Evolutionary conservation across 2,797 vertebrate genomes (phyloP), one percentile per base, ranked within the genome.

Genomic region (Urophycis tenuis): DNA sequence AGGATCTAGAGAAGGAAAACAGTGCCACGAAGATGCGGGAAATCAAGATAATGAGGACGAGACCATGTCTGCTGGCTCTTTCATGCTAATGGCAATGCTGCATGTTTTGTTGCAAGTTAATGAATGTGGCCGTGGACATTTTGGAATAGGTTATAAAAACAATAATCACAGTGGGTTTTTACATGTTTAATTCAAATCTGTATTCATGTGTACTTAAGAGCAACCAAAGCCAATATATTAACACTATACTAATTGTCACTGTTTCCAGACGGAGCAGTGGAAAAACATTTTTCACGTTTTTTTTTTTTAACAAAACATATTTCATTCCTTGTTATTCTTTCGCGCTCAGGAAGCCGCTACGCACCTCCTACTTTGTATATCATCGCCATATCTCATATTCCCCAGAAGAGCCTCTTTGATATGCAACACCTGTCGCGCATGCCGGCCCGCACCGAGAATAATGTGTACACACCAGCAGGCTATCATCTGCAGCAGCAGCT

Each of bases 381-480:
- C 11, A 25, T 53, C 12, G 6, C 12, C 45, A 53, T 22, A 12
- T 9, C 53, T 22, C 19, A 25, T 33, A 76, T 77, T 77, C 8
- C 75, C 70, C 45, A 11, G 12, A 76, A 25, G 77, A 81, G 80
- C 76, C 53, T 69, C 35, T 69, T 69, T 79, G 79, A 83, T 85
- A 79, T 79, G 75, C 36, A 25, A 71, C 75, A 67, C 33, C 75
- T 53, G 76, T 53, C 81, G 74, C 77, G 75, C 76, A 41, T 79
- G 80, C 84, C 78, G 79, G 74, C 22, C 36, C 39, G 78, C 77
- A 31, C 69, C 77, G 78, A 78, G 75, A 81, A 17, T 36, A 53
- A 85, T 64, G 75, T 67, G 75, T 82, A n/a, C 74, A 79, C 0
- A 1, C 71, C 79, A 73, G 78, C 75, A 83, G 60, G n/a, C 75